Conservation (phyloP, 1,140 invertebrate species). For the Rhyzopertha dominica region DNA sequence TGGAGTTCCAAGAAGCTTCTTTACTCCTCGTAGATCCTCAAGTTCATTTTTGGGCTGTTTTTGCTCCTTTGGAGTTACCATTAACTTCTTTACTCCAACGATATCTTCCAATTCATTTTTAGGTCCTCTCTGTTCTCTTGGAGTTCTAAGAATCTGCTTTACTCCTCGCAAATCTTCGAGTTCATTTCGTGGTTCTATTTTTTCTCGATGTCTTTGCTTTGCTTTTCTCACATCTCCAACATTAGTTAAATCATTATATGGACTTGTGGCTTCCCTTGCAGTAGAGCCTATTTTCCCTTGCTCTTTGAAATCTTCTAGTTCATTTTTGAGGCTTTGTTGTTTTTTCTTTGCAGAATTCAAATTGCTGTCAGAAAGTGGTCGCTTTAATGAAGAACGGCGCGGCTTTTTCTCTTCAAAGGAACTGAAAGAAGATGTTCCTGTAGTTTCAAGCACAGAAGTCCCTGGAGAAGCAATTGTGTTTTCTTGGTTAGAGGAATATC, state of each 20-base stretch:
- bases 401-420: no score
- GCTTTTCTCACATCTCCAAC: constrained; percentile 39
- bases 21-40: constrained; percentile 22
- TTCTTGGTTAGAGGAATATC: no score
- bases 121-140: constrained; percentile 33
- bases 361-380: no score
- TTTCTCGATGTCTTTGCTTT: constrained; percentile 24
- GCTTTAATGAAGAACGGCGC: no score
- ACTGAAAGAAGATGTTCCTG: no score
- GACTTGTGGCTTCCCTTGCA: no score
- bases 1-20: constrained; percentile 25
- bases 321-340: no score
- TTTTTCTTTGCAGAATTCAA: no score
- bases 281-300: no score
- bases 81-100: constrained; percentile 40
- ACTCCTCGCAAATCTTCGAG: constrained; percentile 31
- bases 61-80: constrained; percentile 23
- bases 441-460: no score
- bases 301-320: no score
- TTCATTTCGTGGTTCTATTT: constrained; percentile 31
- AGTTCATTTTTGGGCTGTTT: constrained; percentile 33
- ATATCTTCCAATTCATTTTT: constrained; percentile 39
- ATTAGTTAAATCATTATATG: constrained; percentile 46
- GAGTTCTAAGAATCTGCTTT: constrained; percentile 39
- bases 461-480: no score